These are phyloP conservation scores for Idaea dimidiata DNA, from an alignment of 2,888 invertebrate genomes.

Conservation along the genomic window DNA sequence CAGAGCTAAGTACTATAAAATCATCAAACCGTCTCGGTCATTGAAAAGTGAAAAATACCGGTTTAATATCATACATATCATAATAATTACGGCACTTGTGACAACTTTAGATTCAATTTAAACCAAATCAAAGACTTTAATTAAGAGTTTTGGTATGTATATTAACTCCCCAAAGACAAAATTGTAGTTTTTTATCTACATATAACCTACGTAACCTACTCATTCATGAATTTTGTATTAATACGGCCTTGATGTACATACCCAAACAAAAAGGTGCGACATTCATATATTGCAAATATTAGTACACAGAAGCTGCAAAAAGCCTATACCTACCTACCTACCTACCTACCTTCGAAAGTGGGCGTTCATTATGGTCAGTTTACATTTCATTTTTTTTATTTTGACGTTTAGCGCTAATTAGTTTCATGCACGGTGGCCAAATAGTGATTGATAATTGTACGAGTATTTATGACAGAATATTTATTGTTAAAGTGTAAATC, in stretches of 20 bases:
- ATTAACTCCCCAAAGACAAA: too few relatives aligned
- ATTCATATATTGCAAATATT: slow-evolving; percentile 35
- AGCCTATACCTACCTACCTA: slow-evolving; percentile 21
- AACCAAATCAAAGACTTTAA: too few relatives aligned
- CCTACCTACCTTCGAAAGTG: slow-evolving; percentile 28
- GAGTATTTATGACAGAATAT: slow-evolving; percentile 7
- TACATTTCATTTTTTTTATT: slow-evolving; percentile 30
- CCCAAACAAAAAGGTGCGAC: slow-evolving; percentile 31
- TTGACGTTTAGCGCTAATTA: slow-evolving; percentile 40
- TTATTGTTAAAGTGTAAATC: not conserved
- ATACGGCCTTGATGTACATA: slow-evolving; percentile 34
- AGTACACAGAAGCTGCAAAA: slow-evolving; percentile 34
- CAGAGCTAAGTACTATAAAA: too few relatives aligned
- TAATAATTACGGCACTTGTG: too few relatives aligned
- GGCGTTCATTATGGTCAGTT: slow-evolving; percentile 32
- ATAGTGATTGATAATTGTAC: slow-evolving; percentile 24
- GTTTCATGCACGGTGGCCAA: slow-evolving; percentile 22
- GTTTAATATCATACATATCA: too few relatives aligned
- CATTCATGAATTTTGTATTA: slow-evolving; percentile 19
- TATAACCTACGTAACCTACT: slow-evolving; percentile 24
- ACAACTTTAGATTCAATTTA: too few relatives aligned
- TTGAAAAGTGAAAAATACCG: too few relatives aligned
- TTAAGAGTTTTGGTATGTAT: too few relatives aligned
- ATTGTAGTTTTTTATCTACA: slow-evolving; percentile 4
- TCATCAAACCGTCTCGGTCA: too few relatives aligned